A percentile compares a stretch with the other conserved stretches of the same genome.
Conservation (phyloP, 2,888 invertebrate species). For the Thereva nobilitata region DNA sequence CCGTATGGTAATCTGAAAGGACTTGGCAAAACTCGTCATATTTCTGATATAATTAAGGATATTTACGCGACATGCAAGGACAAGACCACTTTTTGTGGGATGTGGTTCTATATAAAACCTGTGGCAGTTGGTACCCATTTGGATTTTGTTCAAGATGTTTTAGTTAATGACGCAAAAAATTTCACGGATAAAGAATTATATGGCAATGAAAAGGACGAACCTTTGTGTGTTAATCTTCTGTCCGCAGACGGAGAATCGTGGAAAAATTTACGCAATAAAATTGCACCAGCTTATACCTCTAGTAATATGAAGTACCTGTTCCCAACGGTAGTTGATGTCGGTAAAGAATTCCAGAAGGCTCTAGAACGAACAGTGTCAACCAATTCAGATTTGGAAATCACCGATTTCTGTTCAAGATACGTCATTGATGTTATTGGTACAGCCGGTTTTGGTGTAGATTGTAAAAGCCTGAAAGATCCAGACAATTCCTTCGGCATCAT, state of each 20-base stretch:
- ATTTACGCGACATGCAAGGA: too few species aligned
- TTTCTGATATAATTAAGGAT: too few species aligned
- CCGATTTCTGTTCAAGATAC: conserved; percentile 52
- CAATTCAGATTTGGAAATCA: conserved; percentile 49
- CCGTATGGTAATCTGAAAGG: too few species aligned
- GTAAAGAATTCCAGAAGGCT: conserved; percentile 47
- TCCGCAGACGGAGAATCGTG: conserved; percentile 57
- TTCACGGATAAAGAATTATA: conserved; percentile 55
- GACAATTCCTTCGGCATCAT: conserved; percentile 48
- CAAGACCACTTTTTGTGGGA: too few species aligned
- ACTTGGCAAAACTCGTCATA: too few species aligned
- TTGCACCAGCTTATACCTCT: conserved; percentile 60
- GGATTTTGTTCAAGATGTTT: conserved; percentile 52
- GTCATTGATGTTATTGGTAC: conserved; percentile 58
- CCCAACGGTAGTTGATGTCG: conserved; percentile 53
- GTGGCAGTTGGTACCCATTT: conserved; percentile 49
- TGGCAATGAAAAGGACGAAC: conserved; percentile 54
- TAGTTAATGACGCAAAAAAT: conserved; percentile 56
- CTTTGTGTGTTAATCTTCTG: conserved; percentile 54
- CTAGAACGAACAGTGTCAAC: conserved; percentile 42
- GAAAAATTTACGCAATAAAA: conserved; percentile 57
- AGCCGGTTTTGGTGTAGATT: conserved; percentile 55
- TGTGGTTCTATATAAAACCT: conserved; percentile 24
- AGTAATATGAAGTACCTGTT: conserved; percentile 61
- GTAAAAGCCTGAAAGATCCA: conserved; percentile 50